Evolutionary conservation across 2,797 vertebrate species (phyloP).

Genomic region (Bradypodion pumilum): DNA sequence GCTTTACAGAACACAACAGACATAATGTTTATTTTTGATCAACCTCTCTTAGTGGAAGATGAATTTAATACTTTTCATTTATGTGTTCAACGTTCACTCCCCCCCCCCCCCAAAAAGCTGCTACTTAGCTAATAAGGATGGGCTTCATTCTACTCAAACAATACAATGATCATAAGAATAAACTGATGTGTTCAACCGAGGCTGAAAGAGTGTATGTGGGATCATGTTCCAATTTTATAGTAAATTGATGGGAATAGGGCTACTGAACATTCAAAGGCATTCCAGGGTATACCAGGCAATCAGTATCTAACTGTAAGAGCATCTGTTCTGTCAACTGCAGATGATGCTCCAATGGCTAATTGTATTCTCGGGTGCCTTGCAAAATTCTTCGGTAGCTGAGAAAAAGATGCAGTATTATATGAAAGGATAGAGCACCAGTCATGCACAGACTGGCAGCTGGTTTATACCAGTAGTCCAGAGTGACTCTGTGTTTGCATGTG

Average conservation of each 20-base stretch:
- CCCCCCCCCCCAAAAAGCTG: neutral
- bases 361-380: neutral
- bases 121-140: neutral
- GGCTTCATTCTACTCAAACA: neutral
- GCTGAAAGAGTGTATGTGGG: neutral
- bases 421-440: neutral
- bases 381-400: neutral
- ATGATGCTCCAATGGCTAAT: neutral
- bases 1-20: too few relatives aligned
- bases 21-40: neutral
- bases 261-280: neutral
- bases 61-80: slow-evolving; percentile 12
- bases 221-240: neutral
- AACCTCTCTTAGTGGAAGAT: neutral
- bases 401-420: neutral
- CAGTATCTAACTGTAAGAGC: too few relatives aligned
- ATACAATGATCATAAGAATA: neutral
- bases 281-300: too few relatives aligned
- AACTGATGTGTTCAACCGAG: neutral
- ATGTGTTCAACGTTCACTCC: neutral
- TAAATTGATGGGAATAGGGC: neutral
- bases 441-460: neutral
- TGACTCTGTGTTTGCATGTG: neutral
- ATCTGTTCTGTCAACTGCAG: neutral
- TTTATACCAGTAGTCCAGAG: neutral